These are phyloP conservation scores for Taeniopygia guttata DNA, from an alignment of 2,797 vertebrate genomes.

Conservation along the genomic window DNA sequence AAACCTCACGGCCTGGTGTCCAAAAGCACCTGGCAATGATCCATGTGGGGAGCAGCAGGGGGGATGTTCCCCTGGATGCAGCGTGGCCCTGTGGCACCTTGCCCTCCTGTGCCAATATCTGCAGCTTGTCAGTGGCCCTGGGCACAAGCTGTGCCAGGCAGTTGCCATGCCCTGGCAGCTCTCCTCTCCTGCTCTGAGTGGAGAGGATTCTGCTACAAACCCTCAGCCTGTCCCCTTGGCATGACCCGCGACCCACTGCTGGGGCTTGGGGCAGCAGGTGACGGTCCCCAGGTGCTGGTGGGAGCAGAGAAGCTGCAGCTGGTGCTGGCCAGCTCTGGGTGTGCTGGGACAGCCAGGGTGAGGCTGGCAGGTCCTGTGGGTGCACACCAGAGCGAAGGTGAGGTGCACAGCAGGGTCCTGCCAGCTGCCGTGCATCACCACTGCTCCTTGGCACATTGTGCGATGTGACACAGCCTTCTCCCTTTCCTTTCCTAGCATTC, in stretches of 20 bases:
- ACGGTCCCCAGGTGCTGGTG: background rate
- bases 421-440: background rate
- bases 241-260: fast-evolving
- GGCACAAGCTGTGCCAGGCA: background rate
- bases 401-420: background rate
- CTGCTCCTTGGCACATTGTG: background rate
- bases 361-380: fast-evolving
- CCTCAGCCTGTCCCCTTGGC: background rate
- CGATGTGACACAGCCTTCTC: background rate
- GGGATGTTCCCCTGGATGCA: background rate
- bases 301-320: background rate
- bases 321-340: background rate
- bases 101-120: background rate
- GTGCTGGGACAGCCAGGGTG: background rate
- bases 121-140: background rate
- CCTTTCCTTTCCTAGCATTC: background rate
- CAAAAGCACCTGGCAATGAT: background rate
- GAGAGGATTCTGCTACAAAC: background rate
- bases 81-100: fast-evolving
- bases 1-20: fast-evolving
- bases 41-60: fast-evolving
- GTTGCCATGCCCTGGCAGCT: background rate
- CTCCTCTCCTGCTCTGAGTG: background rate
- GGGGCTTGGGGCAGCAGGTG: background rate
- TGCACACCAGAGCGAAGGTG: background rate